Evolutionary conservation across 2,888 invertebrate species (phyloP).

Genomic region (Hydrotaea diabolus): DNA sequence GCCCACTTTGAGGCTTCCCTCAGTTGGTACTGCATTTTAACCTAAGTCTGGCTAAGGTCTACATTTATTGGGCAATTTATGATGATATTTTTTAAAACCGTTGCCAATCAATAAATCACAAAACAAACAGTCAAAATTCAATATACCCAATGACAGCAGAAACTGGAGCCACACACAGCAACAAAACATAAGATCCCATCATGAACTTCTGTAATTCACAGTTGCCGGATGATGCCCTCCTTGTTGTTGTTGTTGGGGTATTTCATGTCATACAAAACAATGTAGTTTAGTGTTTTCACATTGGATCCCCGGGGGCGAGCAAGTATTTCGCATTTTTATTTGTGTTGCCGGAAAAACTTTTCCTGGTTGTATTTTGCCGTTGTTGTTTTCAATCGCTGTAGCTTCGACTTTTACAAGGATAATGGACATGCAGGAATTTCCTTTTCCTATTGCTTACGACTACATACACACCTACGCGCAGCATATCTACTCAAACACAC

Average conservation of each 20-base stretch:
- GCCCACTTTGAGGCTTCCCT: no score
- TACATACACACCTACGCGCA: neutral
- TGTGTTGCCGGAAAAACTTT: conserved; percentile 22
- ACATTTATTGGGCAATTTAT: neutral
- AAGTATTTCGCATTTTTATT: conserved; percentile 57
- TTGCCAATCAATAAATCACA: conserved; percentile 59
- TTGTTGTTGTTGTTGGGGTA: conserved; percentile 48
- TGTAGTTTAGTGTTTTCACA: conserved; percentile 63
- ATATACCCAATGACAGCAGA: neutral
- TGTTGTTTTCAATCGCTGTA: neutral
- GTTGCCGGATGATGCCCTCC: neutral
- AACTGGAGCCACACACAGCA: conserved; percentile 8
- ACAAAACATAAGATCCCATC: conserved; percentile 4
- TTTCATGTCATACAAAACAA: conserved; percentile 59
- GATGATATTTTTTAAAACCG: conserved; percentile 21
- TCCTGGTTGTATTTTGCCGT: neutral
- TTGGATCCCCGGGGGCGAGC: conserved; percentile 61
- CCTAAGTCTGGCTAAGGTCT: no score
- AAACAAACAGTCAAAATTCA: conserved; percentile 50
- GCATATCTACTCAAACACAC: neutral
- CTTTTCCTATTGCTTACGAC: conserved; percentile 10
- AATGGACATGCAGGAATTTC: conserved; percentile 64
- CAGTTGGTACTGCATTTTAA: no score
- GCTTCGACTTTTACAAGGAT: conserved; percentile 36
- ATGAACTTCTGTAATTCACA: no score